Percentiles rank a stretch among this genome's conserved stretches.
phyloP scores from a whole-genome alignment of 2,888 invertebrate species.

The Ophion slaviceki region DNA sequence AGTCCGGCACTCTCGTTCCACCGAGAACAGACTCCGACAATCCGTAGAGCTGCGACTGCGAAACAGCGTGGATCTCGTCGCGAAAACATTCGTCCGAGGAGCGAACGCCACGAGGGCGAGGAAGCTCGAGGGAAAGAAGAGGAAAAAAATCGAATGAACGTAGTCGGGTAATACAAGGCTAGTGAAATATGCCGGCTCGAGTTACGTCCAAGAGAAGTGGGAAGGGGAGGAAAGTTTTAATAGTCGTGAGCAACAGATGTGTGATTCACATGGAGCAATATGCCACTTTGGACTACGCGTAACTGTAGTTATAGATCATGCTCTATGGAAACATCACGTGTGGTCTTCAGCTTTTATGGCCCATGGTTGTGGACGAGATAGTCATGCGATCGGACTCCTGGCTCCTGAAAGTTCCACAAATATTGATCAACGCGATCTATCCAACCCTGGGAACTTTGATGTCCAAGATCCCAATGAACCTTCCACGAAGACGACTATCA shows the following conservation, averaged over 20 bases:
- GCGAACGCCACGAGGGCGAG: conserved; percentile 15
- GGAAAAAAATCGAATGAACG: conserved; percentile 42
- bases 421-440: conserved; percentile 2
- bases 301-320: conserved; percentile 31
- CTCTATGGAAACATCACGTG: conserved; percentile 45
- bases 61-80: conserved; percentile 53
- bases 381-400: background rate
- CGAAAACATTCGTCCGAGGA: conserved; percentile 60
- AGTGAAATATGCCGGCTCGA: conserved; percentile 66
- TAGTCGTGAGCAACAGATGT: conserved; percentile 69
- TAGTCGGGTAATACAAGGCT: conserved; percentile 63
- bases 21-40: conserved; percentile 27
- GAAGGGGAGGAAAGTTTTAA: conserved; percentile 49
- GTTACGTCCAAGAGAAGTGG: conserved; percentile 60
- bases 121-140: conserved; percentile 23
- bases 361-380: background rate
- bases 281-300: conserved; percentile 42
- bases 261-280: conserved; percentile 64
- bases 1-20: conserved; percentile 29
- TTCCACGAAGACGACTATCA: conserved; percentile 25
- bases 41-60: conserved; percentile 26
- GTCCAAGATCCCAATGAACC: background rate
- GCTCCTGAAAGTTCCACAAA: background rate
- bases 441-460: conserved; percentile 21
- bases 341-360: conserved; percentile 24